Percentiles rank a stretch among this genome's conserved stretches.
Evolutionary conservation across 2,888 invertebrate genomes (phyloP).

Genomic region (Neoitamus cyanurus): DNA sequence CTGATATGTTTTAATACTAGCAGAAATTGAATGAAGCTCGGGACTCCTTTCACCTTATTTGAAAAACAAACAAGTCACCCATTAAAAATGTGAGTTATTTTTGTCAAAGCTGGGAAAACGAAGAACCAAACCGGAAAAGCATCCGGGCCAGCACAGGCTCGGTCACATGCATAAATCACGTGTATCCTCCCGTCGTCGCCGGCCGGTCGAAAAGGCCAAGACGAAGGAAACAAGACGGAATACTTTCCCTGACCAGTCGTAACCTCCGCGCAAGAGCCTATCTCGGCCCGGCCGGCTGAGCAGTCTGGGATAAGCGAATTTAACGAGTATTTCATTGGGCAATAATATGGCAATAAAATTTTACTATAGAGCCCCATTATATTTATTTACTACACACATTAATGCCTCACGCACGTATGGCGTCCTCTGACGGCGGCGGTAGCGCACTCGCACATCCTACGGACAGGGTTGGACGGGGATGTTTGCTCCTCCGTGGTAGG

Average conservation of each 20-base stretch:
- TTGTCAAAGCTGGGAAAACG: background rate
- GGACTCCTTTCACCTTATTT: constrained; percentile 2
- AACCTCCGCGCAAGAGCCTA: background rate
- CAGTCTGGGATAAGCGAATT: constrained; percentile 45
- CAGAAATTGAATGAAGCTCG: background rate
- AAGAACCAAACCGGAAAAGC: background rate
- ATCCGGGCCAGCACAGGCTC: background rate
- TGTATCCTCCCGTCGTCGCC: background rate
- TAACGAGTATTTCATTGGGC: constrained; percentile 55
- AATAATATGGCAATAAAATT: constrained; percentile 54
- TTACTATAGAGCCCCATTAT: constrained; percentile 51
- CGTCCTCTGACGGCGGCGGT: background rate
- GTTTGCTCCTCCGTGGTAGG: background rate
- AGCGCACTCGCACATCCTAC: background rate
- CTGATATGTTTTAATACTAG: constrained; percentile 8
- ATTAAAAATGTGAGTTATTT: constrained; percentile 7
- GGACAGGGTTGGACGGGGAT: background rate
- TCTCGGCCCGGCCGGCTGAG: background rate
- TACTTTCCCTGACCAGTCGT: constrained; percentile 36
- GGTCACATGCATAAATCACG: background rate
- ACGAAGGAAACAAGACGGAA: background rate
- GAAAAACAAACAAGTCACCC: constrained; percentile 7
- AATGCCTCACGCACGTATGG: constrained; percentile 34
- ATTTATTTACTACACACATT: constrained; percentile 51
- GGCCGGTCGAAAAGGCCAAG: background rate